These are phyloP conservation scores for Lasius fuliginosus DNA, from an alignment of 2,888 invertebrate species.

Conservation along the genomic window DNA sequence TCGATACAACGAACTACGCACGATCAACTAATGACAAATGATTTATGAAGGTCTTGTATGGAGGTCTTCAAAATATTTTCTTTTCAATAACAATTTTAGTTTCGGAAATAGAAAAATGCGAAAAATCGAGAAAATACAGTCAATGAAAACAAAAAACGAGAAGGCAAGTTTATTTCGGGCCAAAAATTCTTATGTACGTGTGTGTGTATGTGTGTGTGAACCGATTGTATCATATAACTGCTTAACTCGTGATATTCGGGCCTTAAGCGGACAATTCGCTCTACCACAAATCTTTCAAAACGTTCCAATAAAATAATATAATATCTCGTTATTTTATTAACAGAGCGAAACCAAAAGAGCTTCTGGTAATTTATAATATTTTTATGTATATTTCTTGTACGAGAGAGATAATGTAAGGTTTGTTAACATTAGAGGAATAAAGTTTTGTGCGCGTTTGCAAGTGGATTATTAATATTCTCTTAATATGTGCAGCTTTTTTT, in stretches of 20 bases:
- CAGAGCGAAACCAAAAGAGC: background rate
- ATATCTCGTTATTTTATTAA: background rate
- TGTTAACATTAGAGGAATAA: background rate
- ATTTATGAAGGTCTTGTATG: background rate
- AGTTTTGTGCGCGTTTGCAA: background rate
- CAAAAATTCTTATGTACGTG: background rate
- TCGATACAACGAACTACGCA: no score
- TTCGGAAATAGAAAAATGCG: no score
- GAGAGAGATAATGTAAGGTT: background rate
- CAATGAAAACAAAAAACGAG: background rate
- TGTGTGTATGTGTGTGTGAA: background rate
- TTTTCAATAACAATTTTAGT: background rate
- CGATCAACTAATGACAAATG: no score
- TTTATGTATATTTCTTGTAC: background rate
- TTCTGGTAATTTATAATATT: background rate
- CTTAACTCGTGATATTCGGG: background rate
- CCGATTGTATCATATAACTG: background rate
- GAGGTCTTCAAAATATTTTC: background rate
- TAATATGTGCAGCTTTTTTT: background rate
- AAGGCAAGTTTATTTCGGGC: background rate
- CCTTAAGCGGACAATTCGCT: background rate
- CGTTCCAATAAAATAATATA: background rate
- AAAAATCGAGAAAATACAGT: no score
- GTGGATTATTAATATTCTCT: constrained; percentile 19
- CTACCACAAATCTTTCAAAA: background rate